These are phyloP conservation scores for Nezara viridula DNA, from an alignment of 2,888 invertebrate species.

Conservation along the genomic window DNA sequence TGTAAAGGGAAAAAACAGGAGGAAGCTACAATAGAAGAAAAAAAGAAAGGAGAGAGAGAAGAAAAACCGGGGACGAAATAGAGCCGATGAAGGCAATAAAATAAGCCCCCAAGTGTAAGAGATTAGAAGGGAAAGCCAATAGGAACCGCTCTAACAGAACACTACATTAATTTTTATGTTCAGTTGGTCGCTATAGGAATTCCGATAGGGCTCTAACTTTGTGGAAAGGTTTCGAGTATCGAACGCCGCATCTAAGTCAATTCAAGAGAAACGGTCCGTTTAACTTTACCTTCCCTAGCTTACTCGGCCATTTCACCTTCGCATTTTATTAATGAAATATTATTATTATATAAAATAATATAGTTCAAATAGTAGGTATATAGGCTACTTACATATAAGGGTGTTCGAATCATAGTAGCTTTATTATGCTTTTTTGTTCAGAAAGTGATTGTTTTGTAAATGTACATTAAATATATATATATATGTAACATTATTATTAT, in stretches of 20 bases:
- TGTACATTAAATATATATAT: no score
- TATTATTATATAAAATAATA: not conserved
- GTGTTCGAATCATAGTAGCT: no score
- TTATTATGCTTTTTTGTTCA: no score
- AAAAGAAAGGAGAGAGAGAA: not conserved
- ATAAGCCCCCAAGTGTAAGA: conserved; percentile 32
- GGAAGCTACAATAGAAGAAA: not conserved
- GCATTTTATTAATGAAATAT: not conserved
- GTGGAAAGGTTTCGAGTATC: conserved; percentile 1
- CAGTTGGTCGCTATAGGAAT: not conserved
- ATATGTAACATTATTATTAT: no score
- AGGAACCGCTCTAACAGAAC: not conserved
- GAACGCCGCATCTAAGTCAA: not conserved
- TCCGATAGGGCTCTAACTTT: conserved; percentile 25
- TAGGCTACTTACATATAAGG: no score
- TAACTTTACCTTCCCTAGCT: not conserved
- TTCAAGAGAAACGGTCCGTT: not conserved
- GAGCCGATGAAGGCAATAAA: conserved; percentile 13
- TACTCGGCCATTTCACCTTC: not conserved
- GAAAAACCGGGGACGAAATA: conserved; percentile 13
- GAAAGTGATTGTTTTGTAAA: no score
- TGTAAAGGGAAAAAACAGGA: not conserved
- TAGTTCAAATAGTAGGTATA: not conserved
- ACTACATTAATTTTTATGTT: conserved; percentile 35
- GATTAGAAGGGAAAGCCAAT: conserved; percentile 39